Conservation (phyloP, 2,888 invertebrate species). For the Hybos culiciformis region DNA sequence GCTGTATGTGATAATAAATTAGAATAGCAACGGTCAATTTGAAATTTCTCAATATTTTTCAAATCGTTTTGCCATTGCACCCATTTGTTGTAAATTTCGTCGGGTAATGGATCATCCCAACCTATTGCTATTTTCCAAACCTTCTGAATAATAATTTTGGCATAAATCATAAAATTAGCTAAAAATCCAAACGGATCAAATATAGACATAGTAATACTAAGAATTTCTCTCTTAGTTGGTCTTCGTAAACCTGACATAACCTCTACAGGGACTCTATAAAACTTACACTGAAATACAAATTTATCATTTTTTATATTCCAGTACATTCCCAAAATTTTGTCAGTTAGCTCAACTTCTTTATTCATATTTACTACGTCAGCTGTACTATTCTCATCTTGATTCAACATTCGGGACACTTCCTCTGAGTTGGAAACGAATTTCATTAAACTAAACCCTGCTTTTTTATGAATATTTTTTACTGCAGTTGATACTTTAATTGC, state of each 20-base stretch:
- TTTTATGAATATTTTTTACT: constrained; percentile 7
- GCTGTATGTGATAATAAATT: neutral
- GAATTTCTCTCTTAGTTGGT: no score
- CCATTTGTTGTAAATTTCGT: constrained; percentile 3
- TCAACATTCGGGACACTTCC: no score
- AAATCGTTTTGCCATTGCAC: constrained; percentile 6
- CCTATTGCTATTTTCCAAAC: no score
- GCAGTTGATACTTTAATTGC: constrained; percentile 6
- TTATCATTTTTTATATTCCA: no score
- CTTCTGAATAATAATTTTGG: no score
- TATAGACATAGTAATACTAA: no score
- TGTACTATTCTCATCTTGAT: neutral
- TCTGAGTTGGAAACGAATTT: constrained; percentile 11
- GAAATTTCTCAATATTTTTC: constrained; percentile 3
- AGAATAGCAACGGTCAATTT: constrained; percentile 8
- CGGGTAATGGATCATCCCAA: constrained; percentile 6
- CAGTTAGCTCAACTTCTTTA: constrained; percentile 4
- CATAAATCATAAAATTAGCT: no score
- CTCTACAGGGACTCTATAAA: no score
- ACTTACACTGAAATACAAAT: no score
- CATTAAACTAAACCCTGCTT: constrained; percentile 11
- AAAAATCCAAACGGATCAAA: no score
- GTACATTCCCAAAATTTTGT: constrained; percentile 15
- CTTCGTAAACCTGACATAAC: no score
- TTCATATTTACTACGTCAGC: constrained; percentile 1